Evolutionary conservation across 2,113 vertebrate genomes (phyloP).

Genomic region (Agapornis roseicollis): DNA sequence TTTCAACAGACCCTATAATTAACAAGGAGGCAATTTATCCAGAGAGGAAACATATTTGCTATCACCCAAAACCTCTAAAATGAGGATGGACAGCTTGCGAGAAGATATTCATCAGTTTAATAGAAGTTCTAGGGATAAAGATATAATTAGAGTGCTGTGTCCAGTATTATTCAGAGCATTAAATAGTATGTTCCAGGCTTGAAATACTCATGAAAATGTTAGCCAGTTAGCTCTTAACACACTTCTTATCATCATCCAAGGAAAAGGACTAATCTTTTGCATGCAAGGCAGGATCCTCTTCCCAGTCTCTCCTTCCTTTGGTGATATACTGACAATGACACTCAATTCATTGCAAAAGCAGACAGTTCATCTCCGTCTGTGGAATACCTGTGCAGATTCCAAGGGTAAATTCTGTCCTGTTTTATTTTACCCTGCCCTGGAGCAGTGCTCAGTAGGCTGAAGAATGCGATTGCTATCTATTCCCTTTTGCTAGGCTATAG

Average conservation of each 20-base stretch:
- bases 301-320: neutral
- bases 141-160: neutral
- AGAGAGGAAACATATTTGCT: neutral
- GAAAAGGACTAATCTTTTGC: neutral
- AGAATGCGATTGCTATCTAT: neutral
- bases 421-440: neutral
- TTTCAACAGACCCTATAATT: neutral
- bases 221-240: neutral
- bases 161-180: neutral
- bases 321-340: neutral
- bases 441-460: neutral
- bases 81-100: neutral
- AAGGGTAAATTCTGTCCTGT: neutral
- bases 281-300: neutral
- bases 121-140: neutral
- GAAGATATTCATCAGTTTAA: neutral
- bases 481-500: accelerated
- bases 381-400: neutral
- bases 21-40: neutral
- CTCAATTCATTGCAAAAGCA: neutral
- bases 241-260: neutral
- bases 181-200: neutral
- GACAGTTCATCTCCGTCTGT: neutral
- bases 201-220: neutral
- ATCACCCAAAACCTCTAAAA: neutral